These are phyloP conservation scores for Drosophila siamana DNA, from an alignment of 2,888 invertebrate genomes.

Conservation along the genomic window DNA sequence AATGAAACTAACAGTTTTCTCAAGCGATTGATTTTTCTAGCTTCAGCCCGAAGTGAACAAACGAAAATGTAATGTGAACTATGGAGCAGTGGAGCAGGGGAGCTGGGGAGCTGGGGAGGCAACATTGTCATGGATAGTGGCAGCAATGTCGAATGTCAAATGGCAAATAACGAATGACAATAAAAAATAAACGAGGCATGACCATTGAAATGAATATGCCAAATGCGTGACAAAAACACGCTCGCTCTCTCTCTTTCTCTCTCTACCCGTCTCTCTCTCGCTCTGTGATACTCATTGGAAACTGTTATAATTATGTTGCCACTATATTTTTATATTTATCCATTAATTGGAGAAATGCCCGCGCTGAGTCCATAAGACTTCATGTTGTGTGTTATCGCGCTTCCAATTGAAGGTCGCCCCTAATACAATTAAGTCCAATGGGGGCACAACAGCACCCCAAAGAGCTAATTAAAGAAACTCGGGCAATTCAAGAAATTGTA, in stretches of 20 bases:
- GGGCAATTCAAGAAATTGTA: not conserved
- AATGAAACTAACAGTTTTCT: too few relatives aligned
- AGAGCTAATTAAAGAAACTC: slow-evolving; percentile 10
- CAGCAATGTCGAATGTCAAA: slow-evolving; percentile 34
- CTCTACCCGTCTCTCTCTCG: not conserved
- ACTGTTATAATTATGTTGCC: slow-evolving; percentile 28
- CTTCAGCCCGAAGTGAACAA: too few relatives aligned
- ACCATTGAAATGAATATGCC: slow-evolving; percentile 37
- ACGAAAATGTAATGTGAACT: too few relatives aligned
- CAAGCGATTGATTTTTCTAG: too few relatives aligned
- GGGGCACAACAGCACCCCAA: slow-evolving; percentile 26
- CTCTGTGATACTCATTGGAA: not conserved
- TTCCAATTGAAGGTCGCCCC: slow-evolving; percentile 46
- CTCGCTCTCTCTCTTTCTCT: slow-evolving; percentile 1
- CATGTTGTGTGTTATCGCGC: slow-evolving; percentile 28
- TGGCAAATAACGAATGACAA: slow-evolving; percentile 43
- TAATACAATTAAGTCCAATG: slow-evolving; percentile 36
- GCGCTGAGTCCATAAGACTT: not conserved
- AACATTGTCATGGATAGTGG: not conserved
- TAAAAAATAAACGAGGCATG: slow-evolving; percentile 61
- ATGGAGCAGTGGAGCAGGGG: too few relatives aligned
- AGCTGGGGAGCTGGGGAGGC: too few relatives aligned
- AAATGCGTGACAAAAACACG: slow-evolving; percentile 38
- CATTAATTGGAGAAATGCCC: slow-evolving; percentile 23
- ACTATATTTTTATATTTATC: slow-evolving; percentile 12